Evolutionary conservation across 2,888 invertebrate species (phyloP).

Genomic region (Cremastinae sp.): DNA sequence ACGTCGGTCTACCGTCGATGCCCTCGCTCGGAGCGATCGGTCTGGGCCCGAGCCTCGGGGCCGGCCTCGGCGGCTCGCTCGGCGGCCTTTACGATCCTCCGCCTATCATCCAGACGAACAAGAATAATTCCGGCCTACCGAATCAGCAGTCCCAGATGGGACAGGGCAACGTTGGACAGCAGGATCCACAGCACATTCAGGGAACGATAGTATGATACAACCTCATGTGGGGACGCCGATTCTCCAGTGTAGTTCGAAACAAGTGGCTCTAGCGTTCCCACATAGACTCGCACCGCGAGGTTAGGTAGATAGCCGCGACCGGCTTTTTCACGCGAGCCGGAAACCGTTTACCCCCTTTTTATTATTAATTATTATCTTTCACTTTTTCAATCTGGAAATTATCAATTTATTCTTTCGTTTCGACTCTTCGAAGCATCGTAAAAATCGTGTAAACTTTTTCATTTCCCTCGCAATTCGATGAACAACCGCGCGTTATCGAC

Average conservation of each 20-base stretch:
- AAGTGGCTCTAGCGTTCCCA: conserved; percentile 86
- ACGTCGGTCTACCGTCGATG: conserved; percentile 80
- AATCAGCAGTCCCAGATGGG: conserved; percentile 62
- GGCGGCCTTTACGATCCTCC: conserved; percentile 82
- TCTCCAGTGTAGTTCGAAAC: conserved; percentile 88
- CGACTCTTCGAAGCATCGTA: too few relatives aligned
- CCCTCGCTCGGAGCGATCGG: conserved; percentile 66
- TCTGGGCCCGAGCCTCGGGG: conserved; percentile 66
- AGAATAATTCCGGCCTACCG: conserved; percentile 62
- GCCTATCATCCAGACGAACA: conserved; percentile 77
- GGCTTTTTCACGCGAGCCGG: too few relatives aligned
- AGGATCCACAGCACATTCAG: conserved; percentile 89
- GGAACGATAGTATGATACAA: conserved; percentile 97
- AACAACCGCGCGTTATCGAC: conserved; percentile 4
- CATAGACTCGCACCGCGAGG: conserved; percentile 66
- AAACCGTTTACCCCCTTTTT: background rate
- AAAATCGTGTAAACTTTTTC: too few relatives aligned
- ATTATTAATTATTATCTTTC: too few relatives aligned
- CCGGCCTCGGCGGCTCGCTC: conserved; percentile 75
- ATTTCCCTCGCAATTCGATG: too few relatives aligned
- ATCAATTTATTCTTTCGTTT: too few relatives aligned
- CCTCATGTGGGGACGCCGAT: conserved; percentile 95
- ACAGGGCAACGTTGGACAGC: conserved; percentile 76
- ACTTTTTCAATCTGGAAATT: too few relatives aligned
- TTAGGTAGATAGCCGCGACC: conserved; percentile 28